Evolutionary conservation across 23 tunicate species (phyloP).

Genomic region (Styela clava): DNA sequence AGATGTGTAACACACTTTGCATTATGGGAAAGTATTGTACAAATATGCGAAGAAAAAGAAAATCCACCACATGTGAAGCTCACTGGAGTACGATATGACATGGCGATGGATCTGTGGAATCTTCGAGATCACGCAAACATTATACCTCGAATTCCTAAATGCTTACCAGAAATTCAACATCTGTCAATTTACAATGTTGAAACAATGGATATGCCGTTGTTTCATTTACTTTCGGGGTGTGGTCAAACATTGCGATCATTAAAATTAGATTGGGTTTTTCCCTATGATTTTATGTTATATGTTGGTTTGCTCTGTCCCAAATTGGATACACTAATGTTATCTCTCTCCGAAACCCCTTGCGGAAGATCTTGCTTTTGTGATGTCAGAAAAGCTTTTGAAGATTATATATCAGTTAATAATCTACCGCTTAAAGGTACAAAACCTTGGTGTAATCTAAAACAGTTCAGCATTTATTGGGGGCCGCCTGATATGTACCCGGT

Average conservation of each 20-base stretch:
- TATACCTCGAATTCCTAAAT: background rate
- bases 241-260: background rate
- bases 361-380: background rate
- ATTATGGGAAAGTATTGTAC: background rate
- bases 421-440: background rate
- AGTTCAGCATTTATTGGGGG: background rate
- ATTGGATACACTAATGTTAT: background rate
- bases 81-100: slow-evolving; percentile 7
- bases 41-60: background rate
- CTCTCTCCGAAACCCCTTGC: background rate
- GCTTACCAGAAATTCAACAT: background rate
- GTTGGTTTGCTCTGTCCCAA: slow-evolving; percentile 1
- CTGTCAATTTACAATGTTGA: background rate
- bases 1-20: background rate
- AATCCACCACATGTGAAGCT: background rate
- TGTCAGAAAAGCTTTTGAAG: background rate
- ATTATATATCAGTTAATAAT: background rate
- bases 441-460: background rate
- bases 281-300: background rate
- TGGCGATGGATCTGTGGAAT: background rate
- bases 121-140: background rate
- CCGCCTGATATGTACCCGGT: background rate
- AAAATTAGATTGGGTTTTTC: background rate
- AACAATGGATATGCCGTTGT: background rate
- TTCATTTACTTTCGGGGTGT: slow-evolving; percentile 7